Evolutionary conservation across 1,140 invertebrate genomes (phyloP).

Genomic region (Musca domestica): DNA sequence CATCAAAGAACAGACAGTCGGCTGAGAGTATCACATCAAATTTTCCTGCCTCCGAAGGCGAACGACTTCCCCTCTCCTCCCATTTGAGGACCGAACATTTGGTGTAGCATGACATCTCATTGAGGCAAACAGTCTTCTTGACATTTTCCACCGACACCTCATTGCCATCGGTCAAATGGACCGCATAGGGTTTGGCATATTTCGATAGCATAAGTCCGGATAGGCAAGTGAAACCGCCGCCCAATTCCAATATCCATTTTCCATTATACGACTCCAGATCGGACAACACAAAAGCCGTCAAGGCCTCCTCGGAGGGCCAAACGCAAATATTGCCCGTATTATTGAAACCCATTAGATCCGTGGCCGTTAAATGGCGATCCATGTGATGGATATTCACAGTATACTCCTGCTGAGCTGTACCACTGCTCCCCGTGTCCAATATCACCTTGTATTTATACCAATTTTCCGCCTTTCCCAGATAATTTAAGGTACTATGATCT

Average conservation of each 20-base stretch:
- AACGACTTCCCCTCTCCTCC: constrained; percentile 44
- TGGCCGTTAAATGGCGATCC: constrained; percentile 63
- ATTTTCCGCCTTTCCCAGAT: constrained; percentile 48
- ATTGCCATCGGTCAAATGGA: constrained; percentile 78
- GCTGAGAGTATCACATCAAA: constrained; percentile 76
- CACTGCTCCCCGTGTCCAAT: constrained; percentile 43
- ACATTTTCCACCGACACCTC: constrained; percentile 75
- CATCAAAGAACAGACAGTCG: constrained; percentile 83
- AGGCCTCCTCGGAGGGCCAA: constrained; percentile 85
- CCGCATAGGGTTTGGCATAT: constrained; percentile 60
- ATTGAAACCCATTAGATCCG: constrained; percentile 79
- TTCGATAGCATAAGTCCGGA: constrained; percentile 75
- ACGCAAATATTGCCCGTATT: constrained; percentile 90
- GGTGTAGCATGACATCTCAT: constrained; percentile 57
- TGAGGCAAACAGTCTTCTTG: constrained; percentile 62
- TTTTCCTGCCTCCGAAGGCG: constrained; percentile 36
- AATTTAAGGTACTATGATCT: constrained; percentile 46
- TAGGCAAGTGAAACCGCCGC: constrained; percentile 83
- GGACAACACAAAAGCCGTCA: constrained; percentile 71
- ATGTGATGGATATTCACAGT: constrained; percentile 61
- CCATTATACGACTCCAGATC: constrained; percentile 65
- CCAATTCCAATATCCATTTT: constrained; percentile 73
- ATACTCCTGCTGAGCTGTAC: constrained; percentile 46
- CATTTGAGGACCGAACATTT: constrained; percentile 58
- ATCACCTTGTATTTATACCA: constrained; percentile 61